Evolutionary conservation across 2,888 invertebrate species (phyloP), one percentile per base, ranked within the genome.

Genomic region (Pterostichus madidus): DNA sequence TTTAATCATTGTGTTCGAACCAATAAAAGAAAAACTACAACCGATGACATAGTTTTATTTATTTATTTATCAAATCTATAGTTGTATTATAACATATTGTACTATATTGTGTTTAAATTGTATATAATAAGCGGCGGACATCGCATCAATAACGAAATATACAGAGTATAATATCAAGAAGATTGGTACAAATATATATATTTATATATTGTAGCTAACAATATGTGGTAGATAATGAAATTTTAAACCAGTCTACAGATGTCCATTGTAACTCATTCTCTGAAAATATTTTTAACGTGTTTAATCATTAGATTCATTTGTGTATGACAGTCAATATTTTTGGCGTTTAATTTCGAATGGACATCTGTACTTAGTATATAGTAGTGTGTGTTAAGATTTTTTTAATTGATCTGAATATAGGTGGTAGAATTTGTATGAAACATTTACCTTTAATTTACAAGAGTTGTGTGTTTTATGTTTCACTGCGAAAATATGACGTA

Each of bases 101-200:
- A 68, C 31, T 59, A 59, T 59, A 59, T 59, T 59, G 17, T 59
- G 17, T 17, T 39, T 39, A 32, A 61, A 46, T 75, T 78, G 59
- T 78, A 78, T 61, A 78, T 61, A 46, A 49, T 71, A 53, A 49
- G 39, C 78, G 59, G 24, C 79, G 46, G 10, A 32, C 79, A 79
- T 79, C 79, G 79, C 24, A 79, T 79, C 79, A 79, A 79, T 79
- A 79, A 79, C 79, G 15, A 78, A 17, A n/a, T 13, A 17, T 24
- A 77, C n/a, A 46, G 73, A 49, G 49, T 17, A 35, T 15, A 39
- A 76, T 79, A 79, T 79, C 68, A 68, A 52, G 32, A 64, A 31
- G 31, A 64, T 79, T 64, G 79, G 79, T 79, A 79, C 79, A 79
- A 79, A 79, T 75, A 75, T 73, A 75, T 73, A 73, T 75, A 75